Conservation (phyloP, 1,140 invertebrate genomes). For the Popillia japonica region DNA sequence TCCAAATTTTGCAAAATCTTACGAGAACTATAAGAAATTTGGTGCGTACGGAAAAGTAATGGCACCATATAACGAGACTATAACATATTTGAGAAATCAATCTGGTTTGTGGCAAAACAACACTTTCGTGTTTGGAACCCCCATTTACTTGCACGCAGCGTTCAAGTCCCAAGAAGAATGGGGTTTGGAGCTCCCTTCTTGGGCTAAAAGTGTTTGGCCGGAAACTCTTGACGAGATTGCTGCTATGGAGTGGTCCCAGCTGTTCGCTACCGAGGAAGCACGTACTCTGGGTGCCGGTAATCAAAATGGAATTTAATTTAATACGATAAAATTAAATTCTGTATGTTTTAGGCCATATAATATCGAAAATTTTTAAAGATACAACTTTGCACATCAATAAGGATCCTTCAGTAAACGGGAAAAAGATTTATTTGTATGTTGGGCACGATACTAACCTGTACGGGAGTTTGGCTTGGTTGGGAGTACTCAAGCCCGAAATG, state of each 20-base stretch:
- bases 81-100: background rate
- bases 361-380: conserved; percentile 51
- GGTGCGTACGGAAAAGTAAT: background rate
- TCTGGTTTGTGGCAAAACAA: conserved; percentile 1
- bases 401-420: background rate
- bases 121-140: background rate
- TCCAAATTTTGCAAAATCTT: background rate
- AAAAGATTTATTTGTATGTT: conserved; percentile 51
- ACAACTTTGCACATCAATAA: conserved; percentile 41
- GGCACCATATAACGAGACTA: background rate
- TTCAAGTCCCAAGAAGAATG: conserved; percentile 36
- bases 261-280: background rate
- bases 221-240: conserved; percentile 60
- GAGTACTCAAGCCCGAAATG: conserved; percentile 46
- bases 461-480: conserved; percentile 44
- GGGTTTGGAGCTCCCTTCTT: conserved; percentile 41
- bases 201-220: conserved; percentile 43
- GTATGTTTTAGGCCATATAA: conserved; percentile 10
- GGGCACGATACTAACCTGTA: conserved; percentile 51
- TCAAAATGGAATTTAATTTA: background rate
- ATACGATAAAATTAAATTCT: background rate
- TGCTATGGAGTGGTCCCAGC: conserved; percentile 22
- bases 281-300: background rate
- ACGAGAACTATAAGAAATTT: background rate
- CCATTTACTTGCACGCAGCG: background rate